Conservation (phyloP, 2,113 vertebrate species). For the Pseudolaguvia tuberculata region DNA sequence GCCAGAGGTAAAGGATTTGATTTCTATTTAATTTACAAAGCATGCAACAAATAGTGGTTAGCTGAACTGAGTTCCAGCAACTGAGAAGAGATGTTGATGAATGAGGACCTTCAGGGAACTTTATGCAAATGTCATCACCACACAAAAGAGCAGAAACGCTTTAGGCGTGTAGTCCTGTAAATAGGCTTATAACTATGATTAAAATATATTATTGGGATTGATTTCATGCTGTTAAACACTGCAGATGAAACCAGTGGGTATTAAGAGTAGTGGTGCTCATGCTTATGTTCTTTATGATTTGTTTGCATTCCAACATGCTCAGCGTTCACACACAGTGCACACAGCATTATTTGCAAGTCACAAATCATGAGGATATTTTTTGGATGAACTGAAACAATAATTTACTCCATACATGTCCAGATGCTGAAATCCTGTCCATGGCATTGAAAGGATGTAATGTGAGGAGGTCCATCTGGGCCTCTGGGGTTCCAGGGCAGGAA, state of each 20-base stretch:
- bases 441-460: slow-evolving; percentile 61
- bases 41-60: slow-evolving; percentile 17
- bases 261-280: not conserved
- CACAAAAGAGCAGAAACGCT: not conserved
- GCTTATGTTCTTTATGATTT: slow-evolving; percentile 15
- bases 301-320: slow-evolving; percentile 31
- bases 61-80: not conserved
- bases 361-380: slow-evolving; percentile 1
- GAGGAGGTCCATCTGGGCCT: slow-evolving; percentile 62
- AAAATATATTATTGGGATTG: not conserved
- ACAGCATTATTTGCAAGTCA: slow-evolving; percentile 7
- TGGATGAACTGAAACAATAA: not conserved
- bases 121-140: not conserved
- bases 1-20: slow-evolving; percentile 41
- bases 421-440: slow-evolving; percentile 83
- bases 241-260: not conserved
- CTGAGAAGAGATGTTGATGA: not conserved
- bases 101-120: not conserved
- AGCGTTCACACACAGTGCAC: not conserved
- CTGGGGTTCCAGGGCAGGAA: slow-evolving; percentile 59
- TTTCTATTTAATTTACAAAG: slow-evolving; percentile 8
- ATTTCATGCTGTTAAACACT: not conserved
- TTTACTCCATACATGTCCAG: slow-evolving; percentile 83
- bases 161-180: not conserved
- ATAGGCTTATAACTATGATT: not conserved